Conservation (phyloP, 2,888 invertebrate genomes). For the Nematopogon swammerdamellus region DNA sequence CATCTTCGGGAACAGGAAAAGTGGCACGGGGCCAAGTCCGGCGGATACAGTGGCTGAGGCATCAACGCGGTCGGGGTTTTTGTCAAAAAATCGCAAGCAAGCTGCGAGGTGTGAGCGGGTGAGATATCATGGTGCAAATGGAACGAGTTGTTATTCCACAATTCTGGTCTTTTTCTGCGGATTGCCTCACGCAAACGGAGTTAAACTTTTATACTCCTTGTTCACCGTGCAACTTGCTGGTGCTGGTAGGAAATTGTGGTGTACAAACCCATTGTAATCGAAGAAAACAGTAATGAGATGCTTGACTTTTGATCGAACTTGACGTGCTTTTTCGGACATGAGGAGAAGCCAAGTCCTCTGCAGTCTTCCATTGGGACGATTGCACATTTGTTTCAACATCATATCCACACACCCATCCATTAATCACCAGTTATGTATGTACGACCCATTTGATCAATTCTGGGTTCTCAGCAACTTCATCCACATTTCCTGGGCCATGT, state of each 20-base stretch:
- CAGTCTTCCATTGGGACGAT: constrained; percentile 4
- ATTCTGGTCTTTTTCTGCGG: too few species aligned
- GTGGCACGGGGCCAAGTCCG: not conserved
- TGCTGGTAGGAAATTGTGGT: constrained; percentile 6
- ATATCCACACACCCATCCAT: too few species aligned
- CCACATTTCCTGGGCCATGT: too few species aligned
- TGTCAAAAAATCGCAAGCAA: too few species aligned
- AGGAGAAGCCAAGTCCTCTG: too few species aligned
- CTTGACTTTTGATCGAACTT: constrained; percentile 5
- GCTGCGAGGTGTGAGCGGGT: too few species aligned
- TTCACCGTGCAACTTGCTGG: constrained; percentile 7
- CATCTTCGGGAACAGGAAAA: not conserved
- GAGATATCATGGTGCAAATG: too few species aligned
- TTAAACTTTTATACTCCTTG: not conserved
- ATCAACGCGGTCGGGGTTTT: too few species aligned
- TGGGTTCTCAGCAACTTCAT: not conserved
- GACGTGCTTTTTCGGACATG: constrained; percentile 2
- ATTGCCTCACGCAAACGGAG: too few species aligned
- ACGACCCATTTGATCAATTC: constrained; percentile 1
- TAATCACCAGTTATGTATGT: not conserved
- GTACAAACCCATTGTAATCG: constrained; percentile 8
- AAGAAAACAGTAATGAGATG: constrained; percentile 9
- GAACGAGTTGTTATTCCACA: too few species aligned
- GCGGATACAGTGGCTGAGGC: not conserved
- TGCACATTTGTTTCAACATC: constrained; percentile 1